These are phyloP conservation scores for Enteromius radiatus DNA, from an alignment of 2,797 vertebrate species.

Conservation along the genomic window DNA sequence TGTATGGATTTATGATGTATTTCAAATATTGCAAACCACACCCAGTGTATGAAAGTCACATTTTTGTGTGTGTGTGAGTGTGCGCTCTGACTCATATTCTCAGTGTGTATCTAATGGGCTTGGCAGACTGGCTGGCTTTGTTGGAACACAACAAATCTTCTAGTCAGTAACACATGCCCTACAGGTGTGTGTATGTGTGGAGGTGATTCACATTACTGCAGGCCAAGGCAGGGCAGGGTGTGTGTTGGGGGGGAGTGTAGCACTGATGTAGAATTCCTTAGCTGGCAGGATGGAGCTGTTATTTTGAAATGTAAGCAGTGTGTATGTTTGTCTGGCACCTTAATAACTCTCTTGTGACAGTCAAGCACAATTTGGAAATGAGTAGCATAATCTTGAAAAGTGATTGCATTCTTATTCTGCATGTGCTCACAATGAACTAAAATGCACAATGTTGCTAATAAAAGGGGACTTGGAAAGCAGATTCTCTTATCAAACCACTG, in stretches of 20 bases:
- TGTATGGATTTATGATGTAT: constrained; percentile 18
- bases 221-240: constrained; percentile 52
- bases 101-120: constrained; percentile 23
- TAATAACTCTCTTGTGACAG: not conserved
- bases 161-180: constrained; percentile 49
- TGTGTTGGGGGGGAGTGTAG: not conserved
- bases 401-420: not conserved
- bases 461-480: not conserved
- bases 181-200: constrained; percentile 43
- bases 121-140: constrained; percentile 27
- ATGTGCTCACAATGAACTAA: constrained; percentile 3
- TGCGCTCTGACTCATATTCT: constrained; percentile 55
- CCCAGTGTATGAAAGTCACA: constrained; percentile 27
- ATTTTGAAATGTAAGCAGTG: constrained; percentile 13
- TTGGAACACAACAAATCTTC: constrained; percentile 29
- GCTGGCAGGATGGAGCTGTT: constrained; percentile 27
- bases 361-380: not conserved
- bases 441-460: not conserved
- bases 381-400: not conserved
- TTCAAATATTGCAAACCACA: constrained; percentile 38
- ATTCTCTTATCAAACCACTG: not conserved
- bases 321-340: constrained; percentile 22
- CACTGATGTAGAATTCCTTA: constrained; percentile 52
- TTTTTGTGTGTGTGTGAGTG: constrained; percentile 14
- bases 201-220: constrained; percentile 56